Base-by-base conservation (phyloP, 2,113 vertebrate species). In the Carlito syrichta region DNA sequence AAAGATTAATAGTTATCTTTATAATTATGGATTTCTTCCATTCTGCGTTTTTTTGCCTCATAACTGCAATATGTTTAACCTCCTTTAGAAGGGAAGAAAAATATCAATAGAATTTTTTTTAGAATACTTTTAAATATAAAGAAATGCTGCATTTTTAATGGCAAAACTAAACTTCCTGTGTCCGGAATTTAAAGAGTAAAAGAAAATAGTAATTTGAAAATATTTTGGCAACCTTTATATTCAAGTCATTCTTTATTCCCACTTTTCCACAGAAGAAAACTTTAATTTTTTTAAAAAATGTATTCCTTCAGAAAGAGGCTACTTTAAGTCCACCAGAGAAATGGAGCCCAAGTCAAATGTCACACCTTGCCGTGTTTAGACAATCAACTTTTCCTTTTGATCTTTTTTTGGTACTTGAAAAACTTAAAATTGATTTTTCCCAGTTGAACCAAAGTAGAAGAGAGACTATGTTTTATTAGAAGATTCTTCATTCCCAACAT, bases 391-490 rank as follows among this genome's bases (percentile, higher is more conserved):
- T 98, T 98, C 92, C 96, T 98, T 99, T 98, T 98, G 97, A 98
- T 98, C 97, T 89, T 97, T 98, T 97, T 96, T 96, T 96, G 97
- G 95, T 92, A 98, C 97, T 82, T 96, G 82, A 97, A 98, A 97
- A 98, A 98, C 90, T 93, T 95, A 96, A 98, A 98, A 98, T 96
- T 98, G 97, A 99, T 98, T 98, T 97, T 98, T 98, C 98, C 98
- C 96, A 97, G 91, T 73, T 97, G 97, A 98, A 96, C 94, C 83
- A 79, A 96, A 92, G 95, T 56, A 96, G 96, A 98, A 97, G 96
- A 98, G 94, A 86, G 95, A 97, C 93, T 92, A 98, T 98, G 96
- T 98, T 98, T 98, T 98, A 98, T 98, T 98, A 98, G 98, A 83
- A 98, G 96, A 97, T 96, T 86, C 90, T 97, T 97, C 93, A 58